A percentile compares a stretch with the other conserved stretches of the same genome.
phyloP scores from a whole-genome alignment of 2,797 vertebrate genomes.

The Astyanax mexicanus region DNA sequence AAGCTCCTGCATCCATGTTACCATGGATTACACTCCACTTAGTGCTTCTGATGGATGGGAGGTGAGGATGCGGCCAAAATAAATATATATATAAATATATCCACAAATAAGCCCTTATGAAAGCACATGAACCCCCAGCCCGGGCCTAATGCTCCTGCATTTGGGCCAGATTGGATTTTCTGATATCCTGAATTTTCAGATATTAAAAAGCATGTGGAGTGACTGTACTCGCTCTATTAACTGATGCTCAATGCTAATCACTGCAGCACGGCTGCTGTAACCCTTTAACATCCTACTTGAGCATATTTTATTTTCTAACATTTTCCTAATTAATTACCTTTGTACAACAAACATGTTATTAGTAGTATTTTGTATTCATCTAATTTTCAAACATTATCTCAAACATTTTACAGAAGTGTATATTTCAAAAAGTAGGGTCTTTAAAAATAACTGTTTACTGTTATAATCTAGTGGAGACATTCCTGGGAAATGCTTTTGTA shows the following conservation, averaged over 20 bases:
- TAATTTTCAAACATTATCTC: too few species aligned
- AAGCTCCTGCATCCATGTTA: slow-evolving; percentile 64
- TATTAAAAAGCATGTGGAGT: slow-evolving; percentile 43
- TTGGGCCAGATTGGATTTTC: slow-evolving; percentile 56
- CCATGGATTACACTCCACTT: slow-evolving; percentile 69
- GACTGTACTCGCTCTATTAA: slow-evolving; percentile 35
- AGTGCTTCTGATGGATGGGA: slow-evolving; percentile 58
- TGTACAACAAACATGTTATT: too few species aligned
- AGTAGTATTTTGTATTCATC: too few species aligned
- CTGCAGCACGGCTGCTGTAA: background rate
- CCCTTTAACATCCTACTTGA: too few species aligned
- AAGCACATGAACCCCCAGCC: slow-evolving; percentile 60
- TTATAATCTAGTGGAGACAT: too few species aligned
- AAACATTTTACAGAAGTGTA: too few species aligned
- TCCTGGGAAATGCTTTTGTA: too few species aligned
- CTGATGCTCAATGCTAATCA: slow-evolving; percentile 5
- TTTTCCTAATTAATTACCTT: too few species aligned
- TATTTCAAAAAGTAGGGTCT: too few species aligned
- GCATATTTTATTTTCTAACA: too few species aligned
- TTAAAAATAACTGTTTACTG: too few species aligned
- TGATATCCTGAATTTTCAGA: slow-evolving; percentile 34
- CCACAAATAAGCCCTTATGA: slow-evolving; percentile 53
- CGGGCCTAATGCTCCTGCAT: slow-evolving; percentile 49
- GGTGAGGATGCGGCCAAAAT: background rate
- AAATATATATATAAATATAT: background rate